Base-by-base conservation (phyloP, 2,888 invertebrate species). In the Sclerodermus sp. region DNA sequence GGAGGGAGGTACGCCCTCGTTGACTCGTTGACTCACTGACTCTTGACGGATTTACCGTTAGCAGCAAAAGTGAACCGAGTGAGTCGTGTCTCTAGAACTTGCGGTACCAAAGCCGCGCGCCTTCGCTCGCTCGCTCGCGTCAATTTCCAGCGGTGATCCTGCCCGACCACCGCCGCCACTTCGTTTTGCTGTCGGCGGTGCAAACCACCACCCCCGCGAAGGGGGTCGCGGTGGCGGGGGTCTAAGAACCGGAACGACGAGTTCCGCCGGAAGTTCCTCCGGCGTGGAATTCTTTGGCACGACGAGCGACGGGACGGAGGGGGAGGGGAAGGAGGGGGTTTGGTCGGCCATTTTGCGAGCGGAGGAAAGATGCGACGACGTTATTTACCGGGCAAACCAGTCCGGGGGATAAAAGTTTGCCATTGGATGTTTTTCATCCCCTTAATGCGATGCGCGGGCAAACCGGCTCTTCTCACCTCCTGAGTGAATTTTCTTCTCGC, bases 41-140 rank as follows among this genome's bases (percentile, higher is more conserved):
- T 71, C 69, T 68, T 70, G 70, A 73, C 68, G 70, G 72, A 68
- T 66, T 63, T 71, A 73, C 72, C 72, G 72, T 73, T 73, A 73
- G 68, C 61, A 70, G 73, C 73, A 73, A 73, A 73, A 73, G 72
- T 73, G 72, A 73, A 73, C 70, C 70, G 66, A 73, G 72, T 68
- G 59, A 64, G 64, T 54, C 60, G 72, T 73, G 72, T 72, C 72
- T 73, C 72, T 73, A 73, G 72, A 71, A 68, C 73, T 73, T 73
- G 71, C 72, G 72, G 72, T 73, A 73, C 67, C 66, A 54, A 45
- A 46, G 55, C 42, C 30, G 47, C 4, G 10, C 34, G 12, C 2
- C 30, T 30, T n/a, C n/a, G n/a, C n/a, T n/a, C n/a, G n/a, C n/a
- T n/a, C 34, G 34, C 34, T 34, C 34, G 34, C 34, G 12, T n/a